Conservation (phyloP, 2,797 vertebrate genomes). For the Microcaecilia unicolor region DNA sequence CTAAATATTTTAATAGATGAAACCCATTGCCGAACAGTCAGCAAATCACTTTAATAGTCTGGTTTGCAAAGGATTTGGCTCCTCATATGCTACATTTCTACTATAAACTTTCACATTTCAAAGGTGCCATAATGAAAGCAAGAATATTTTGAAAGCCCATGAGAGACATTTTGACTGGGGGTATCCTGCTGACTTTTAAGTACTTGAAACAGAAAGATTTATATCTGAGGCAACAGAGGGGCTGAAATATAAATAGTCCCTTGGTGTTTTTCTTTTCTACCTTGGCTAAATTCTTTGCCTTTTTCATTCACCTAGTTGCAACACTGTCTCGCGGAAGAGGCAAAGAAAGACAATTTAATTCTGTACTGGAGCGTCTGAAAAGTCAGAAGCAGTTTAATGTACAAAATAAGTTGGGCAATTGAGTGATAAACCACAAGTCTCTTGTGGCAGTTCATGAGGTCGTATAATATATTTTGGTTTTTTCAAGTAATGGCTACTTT, state of each 20-base stretch:
- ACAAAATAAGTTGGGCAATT: constrained; percentile 2
- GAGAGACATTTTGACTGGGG: constrained; percentile 34
- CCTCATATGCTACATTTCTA: constrained; percentile 18
- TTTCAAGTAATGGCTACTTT: too few relatives aligned
- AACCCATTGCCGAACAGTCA: constrained; percentile 4
- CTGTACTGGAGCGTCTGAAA: constrained; percentile 22
- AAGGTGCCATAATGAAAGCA: constrained; percentile 31
- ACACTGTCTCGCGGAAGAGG: constrained; percentile 9
- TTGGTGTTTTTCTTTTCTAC: constrained; percentile 26
- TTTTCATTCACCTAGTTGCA: constrained; percentile 27
- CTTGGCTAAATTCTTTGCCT: constrained; percentile 15
- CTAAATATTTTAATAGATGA: too few relatives aligned
- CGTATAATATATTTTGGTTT: background rate
- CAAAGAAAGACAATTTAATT: constrained; percentile 21
- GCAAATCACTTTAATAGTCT: constrained; percentile 14
- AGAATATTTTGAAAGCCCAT: constrained; percentile 39
- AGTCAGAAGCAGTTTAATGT: constrained; percentile 9
- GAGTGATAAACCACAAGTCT: background rate
- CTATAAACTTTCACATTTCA: constrained; percentile 19
- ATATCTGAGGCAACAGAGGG: constrained; percentile 36
- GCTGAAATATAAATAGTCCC: constrained; percentile 29
- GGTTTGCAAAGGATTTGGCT: constrained; percentile 7
- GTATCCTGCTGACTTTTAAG: constrained; percentile 38
- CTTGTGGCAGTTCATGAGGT: background rate
- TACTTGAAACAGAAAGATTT: constrained; percentile 32